Base-by-base conservation (phyloP, 2,797 vertebrate species). In the Aeoliscus strigatus region DNA sequence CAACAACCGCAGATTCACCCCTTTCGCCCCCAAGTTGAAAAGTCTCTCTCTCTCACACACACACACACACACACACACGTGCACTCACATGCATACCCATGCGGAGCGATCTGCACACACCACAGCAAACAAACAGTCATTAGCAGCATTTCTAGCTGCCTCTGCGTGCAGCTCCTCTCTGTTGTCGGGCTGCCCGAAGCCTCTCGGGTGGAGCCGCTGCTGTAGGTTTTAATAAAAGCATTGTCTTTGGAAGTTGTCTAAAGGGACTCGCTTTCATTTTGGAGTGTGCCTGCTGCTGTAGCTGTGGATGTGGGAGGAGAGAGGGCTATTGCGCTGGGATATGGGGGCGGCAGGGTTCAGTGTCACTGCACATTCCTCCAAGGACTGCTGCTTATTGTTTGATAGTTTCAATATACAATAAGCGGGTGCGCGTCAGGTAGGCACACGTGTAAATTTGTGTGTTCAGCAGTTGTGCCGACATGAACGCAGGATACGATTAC, bases 201-300 rank as follows among this genome's bases (percentile, higher is more conserved):
- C 80, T 85, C 64, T 76, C 55, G 77, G 80, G 77, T 67, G 77
- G 75, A 51, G 49, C 60, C 69, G 64, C 75, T 79, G 83, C 83
- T 85, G 84, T 85, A 85, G 82, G 85, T 87, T 89, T 89, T 89
- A 89, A 89, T 89, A 87, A 89, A 87, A 86, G 82, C 82, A 86
- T 80, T 87, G 84, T 89, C 86, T 88, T 85, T 83, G 79, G 77
- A 85, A 90, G 75, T 67, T 82, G 81, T 86, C 87, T 86, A 52
- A 82, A 73, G 88, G 84, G 88, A 88, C 80, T 61, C 14, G 17
- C 66, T 76, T 86, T 86, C 80, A 84, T 86, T 86, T 87, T 77
- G 73, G 76, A 83, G 75, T 13, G 66, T 67, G 50, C 75, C 53
- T 54, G 70, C 67, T 51, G 66, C 66, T 33, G 17, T 16, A 13